phyloP scores from a whole-genome alignment of 2,888 invertebrate genomes.

The Polyommatus icarus region DNA sequence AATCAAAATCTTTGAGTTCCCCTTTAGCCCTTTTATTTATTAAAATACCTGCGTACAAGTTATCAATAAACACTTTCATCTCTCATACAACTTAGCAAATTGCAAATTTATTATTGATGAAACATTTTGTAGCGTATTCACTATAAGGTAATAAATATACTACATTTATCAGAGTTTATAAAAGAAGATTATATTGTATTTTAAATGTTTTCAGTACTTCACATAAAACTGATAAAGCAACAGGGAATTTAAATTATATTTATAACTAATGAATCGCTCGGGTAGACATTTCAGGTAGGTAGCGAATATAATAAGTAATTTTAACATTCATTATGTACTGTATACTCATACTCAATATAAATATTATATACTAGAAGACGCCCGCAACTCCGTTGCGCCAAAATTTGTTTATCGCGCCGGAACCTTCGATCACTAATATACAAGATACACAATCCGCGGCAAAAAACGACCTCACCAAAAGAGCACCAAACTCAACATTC shows the following conservation, averaged over 20 bases:
- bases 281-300: background rate
- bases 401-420: too few species aligned
- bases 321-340: background rate
- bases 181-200: background rate
- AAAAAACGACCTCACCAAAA: too few species aligned
- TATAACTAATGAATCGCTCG: background rate
- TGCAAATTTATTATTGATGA: slow-evolving; percentile 16
- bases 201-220: background rate
- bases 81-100: background rate
- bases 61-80: background rate
- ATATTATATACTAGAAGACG: too few species aligned
- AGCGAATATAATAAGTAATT: background rate
- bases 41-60: background rate
- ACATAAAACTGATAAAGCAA: background rate
- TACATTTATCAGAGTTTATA: background rate
- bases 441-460: too few species aligned
- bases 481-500: too few species aligned
- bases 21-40: too few species aligned
- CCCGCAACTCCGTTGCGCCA: too few species aligned
- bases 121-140: background rate
- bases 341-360: too few species aligned
- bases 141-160: slow-evolving; percentile 5
- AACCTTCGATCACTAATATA: too few species aligned
- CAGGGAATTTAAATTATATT: background rate
- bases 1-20: too few species aligned